Evolutionary conservation across 2,113 vertebrate genomes (phyloP), one percentile per base, ranked within the genome.

Genomic region (Actinemys pallida): DNA sequence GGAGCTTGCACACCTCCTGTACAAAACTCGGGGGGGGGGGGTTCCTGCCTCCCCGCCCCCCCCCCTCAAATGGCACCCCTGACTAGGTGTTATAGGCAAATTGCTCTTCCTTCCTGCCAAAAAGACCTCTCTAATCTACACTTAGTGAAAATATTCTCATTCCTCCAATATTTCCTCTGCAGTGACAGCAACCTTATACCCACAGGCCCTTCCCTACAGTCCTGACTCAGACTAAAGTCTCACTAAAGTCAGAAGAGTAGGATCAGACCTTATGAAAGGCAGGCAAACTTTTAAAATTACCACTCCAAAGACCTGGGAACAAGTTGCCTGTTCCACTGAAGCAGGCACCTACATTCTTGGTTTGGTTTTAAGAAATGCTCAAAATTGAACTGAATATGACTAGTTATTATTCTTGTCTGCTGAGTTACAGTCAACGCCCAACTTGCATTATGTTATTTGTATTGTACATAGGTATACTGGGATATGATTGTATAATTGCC

Each of bases 81-180:
- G 52, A 53, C 52, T 54, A 96, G 47, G 93, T 92, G 76, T 84
- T 94, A 84, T 16, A 91, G 88, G 84, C 39, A 86, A 88, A 39
- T 80, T 52, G 42, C n/a, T 35, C 56, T 96, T 96, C 90, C 50
- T 86, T 87, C 56, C 69, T 29, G 79, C 85, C 93, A 94, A 80
- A 94, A 90, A 92, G 59, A 27, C 29, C 86, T 90, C 91, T 91
- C 89, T 88, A 90, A 88, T 92, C 90, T 90, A 57, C 69, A 76
- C 47, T 39, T 81, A 85, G 49, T 78, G 59, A 88, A 75, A 92
- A 94, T 88, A 52, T 93, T 81, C 83, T 95, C 86, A 90, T 83
- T 80, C 80, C 81, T 95, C 81, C 87, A 80, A 90, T 93, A 90
- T 92, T 90, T 94, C 82, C 93, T 95, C 94, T 88, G 49, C 82